These are phyloP conservation scores for Cryptops parisi DNA, from an alignment of 2,888 invertebrate species.

Conservation along the genomic window DNA sequence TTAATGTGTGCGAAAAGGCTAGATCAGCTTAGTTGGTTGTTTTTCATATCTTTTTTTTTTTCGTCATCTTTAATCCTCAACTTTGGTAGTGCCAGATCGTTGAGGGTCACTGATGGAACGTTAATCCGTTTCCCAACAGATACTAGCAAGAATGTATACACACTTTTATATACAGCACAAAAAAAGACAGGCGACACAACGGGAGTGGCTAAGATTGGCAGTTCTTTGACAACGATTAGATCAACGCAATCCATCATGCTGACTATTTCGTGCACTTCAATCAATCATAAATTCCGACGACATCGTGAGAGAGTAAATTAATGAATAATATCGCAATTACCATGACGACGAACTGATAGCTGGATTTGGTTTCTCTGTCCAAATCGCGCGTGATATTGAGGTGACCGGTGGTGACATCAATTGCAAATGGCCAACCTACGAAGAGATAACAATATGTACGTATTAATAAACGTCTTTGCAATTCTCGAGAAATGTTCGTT, in stretches of 20 bases:
- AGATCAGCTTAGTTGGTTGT: no score
- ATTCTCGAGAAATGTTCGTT: no score
- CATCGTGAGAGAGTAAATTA: not conserved
- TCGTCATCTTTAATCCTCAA: no score
- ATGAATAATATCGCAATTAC: conserved; percentile 19
- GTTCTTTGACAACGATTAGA: not conserved
- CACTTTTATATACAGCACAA: no score
- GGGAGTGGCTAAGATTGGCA: not conserved
- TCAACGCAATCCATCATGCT: not conserved
- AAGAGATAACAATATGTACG: conserved; percentile 8
- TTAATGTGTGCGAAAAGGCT: no score
- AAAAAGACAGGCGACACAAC: no score
- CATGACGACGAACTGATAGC: conserved; percentile 23
- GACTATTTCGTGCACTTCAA: not conserved
- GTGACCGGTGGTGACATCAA: conserved; percentile 25
- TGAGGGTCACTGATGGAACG: no score
- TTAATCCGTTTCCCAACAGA: no score
- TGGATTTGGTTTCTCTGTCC: conserved; percentile 23
- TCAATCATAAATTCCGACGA: not conserved
- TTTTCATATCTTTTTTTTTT: no score
- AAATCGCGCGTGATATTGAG: conserved; percentile 24
- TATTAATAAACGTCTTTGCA: no score
- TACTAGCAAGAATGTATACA: no score
- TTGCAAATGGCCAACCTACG: conserved; percentile 24
- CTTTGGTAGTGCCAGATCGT: no score